A percentile compares a stretch with the other conserved stretches of the same genome.
phyloP scores from a whole-genome alignment of 2,888 invertebrate genomes.

The Ennomos fuscantarius region DNA sequence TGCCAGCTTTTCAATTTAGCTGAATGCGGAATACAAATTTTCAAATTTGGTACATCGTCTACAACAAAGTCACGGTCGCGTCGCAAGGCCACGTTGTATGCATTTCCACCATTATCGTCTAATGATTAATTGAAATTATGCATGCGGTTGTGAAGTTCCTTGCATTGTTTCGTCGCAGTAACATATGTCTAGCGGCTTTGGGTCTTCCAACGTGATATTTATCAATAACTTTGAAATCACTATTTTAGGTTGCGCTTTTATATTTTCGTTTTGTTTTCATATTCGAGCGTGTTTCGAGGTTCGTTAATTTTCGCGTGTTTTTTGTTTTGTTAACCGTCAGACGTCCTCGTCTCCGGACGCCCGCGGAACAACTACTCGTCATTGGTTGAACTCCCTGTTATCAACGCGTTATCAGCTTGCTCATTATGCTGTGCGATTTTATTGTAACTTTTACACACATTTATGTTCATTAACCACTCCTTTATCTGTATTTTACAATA shows the following conservation, averaged over 20 bases:
- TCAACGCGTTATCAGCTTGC: constrained; percentile 59
- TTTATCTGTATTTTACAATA: constrained; percentile 42
- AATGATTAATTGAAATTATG: constrained; percentile 73
- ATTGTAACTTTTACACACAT: constrained; percentile 46
- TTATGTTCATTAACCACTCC: constrained; percentile 47
- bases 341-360: constrained; percentile 70
- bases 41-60: constrained; percentile 64
- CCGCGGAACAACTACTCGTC: constrained; percentile 66
- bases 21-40: constrained; percentile 64
- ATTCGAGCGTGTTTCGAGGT: constrained; percentile 63
- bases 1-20: constrained; percentile 49
- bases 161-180: constrained; percentile 43
- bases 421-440: constrained; percentile 49
- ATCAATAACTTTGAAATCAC: constrained; percentile 19
- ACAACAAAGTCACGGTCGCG: constrained; percentile 60
- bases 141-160: constrained; percentile 57
- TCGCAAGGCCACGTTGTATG: constrained; percentile 69
- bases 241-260: constrained; percentile 21
- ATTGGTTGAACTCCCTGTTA: constrained; percentile 57
- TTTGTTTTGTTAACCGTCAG: constrained; percentile 46
- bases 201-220: constrained; percentile 16
- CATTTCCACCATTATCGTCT: constrained; percentile 57
- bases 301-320: constrained; percentile 62
- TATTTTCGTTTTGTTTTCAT: constrained; percentile 49
- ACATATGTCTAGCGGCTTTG: constrained; percentile 41